Conservation (phyloP, 2,113 vertebrate species). For the Cyphomyrus plagiostoma region DNA sequence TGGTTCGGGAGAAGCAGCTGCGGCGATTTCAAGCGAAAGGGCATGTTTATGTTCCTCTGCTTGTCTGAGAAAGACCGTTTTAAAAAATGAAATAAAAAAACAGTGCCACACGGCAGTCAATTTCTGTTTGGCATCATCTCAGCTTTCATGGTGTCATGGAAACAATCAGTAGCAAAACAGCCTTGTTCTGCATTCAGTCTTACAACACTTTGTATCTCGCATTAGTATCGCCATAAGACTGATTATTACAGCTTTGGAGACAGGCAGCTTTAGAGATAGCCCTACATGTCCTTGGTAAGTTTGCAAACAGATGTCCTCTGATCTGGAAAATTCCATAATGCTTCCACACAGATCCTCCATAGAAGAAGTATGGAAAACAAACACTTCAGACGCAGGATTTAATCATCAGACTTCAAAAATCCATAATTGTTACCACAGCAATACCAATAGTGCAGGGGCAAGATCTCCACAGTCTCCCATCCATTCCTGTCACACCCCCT, state of each 20-base stretch:
- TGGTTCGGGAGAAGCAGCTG: neutral
- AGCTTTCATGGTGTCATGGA: neutral
- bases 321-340: conserved; percentile 56
- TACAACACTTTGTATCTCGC: neutral
- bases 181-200: neutral
- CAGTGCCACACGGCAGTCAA: neutral
- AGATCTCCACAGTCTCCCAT: neutral
- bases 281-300: neutral
- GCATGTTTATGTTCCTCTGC: neutral
- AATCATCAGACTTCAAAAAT: conserved; percentile 55
- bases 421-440: conserved; percentile 45
- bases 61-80: neutral
- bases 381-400: conserved; percentile 50
- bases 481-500: neutral
- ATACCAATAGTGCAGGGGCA: conserved; percentile 24
- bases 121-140: neutral
- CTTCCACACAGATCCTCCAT: conserved; percentile 59
- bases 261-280: conserved; percentile 23
- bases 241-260: conserved; percentile 38
- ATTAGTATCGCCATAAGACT: conserved; percentile 35
- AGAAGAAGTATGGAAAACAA: conserved; percentile 59
- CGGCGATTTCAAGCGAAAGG: neutral
- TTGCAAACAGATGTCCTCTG: conserved; percentile 49
- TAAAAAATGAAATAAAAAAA: neutral
- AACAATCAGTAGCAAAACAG: neutral